Evolutionary conservation across 2,888 invertebrate species (phyloP).

Genomic region (Phanerotoma sp.): DNA sequence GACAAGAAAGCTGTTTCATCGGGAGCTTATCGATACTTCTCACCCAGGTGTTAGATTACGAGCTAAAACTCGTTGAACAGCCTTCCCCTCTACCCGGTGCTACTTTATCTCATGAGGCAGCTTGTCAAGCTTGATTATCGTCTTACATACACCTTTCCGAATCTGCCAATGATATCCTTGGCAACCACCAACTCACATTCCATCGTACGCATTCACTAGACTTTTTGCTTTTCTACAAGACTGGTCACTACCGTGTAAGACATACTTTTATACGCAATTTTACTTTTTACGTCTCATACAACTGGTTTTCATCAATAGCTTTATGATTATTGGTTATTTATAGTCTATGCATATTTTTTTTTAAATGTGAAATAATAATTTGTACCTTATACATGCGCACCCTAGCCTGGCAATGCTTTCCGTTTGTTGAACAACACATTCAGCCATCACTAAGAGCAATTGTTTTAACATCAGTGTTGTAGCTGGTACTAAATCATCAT

Average conservation of each 20-base stretch:
- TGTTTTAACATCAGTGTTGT: conserved; percentile 82
- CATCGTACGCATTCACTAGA: conserved; percentile 9
- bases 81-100: conserved; percentile 28
- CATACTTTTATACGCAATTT: background rate
- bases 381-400: conserved; percentile 81
- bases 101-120: conserved; percentile 53
- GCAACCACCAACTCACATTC: conserved; percentile 18
- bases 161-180: conserved; percentile 29
- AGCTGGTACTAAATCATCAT: conserved; percentile 53
- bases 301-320: too few species aligned
- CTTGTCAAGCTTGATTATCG: conserved; percentile 56
- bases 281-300: background rate
- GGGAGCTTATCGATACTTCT: background rate
- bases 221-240: background rate
- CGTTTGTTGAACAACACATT: conserved; percentile 87
- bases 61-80: background rate
- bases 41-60: conserved; percentile 4
- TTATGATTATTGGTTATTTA: background rate
- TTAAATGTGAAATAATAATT: background rate
- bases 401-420: conserved; percentile 90
- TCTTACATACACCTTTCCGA: conserved; percentile 48
- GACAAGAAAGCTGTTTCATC: background rate
- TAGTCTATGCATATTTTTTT: too few species aligned
- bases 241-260: background rate
- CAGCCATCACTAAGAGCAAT: conserved; percentile 79